Conservation (phyloP, 1,140 invertebrate genomes). For the Microvelia longipes region DNA sequence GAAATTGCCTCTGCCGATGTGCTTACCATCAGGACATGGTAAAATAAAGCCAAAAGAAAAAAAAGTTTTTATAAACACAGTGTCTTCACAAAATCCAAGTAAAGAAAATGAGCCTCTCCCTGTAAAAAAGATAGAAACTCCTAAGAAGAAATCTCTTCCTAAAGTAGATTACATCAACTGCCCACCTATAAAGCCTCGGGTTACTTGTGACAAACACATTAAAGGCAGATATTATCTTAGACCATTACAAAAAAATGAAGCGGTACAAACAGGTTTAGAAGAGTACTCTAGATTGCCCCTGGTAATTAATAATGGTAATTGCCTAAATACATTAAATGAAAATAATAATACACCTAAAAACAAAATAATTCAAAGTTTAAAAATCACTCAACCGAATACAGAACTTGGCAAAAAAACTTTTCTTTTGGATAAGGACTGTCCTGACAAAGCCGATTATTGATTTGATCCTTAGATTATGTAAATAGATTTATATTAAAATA, state of each 20-base stretch:
- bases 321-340: no score
- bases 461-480: no score
- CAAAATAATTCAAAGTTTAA: no score
- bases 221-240: slow-evolving; percentile 4
- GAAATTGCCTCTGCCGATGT: slow-evolving; percentile 46
- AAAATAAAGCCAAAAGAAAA: neutral
- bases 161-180: neutral
- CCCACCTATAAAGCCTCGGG: neutral
- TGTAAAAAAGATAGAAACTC: neutral
- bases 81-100: neutral
- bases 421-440: no score
- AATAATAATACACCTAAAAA: no score
- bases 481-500: no score
- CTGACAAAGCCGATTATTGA: no score
- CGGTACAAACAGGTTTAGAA: slow-evolving; percentile 1
- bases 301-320: no score
- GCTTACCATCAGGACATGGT: slow-evolving; percentile 31
- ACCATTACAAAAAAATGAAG: neutral
- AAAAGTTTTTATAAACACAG: neutral
- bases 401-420: no score
- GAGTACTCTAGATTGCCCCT: no score
- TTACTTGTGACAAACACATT: neutral
- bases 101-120: neutral
- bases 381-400: no score
- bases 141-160: neutral